These are phyloP conservation scores for Drosophila affinis DNA, from an alignment of 2,888 invertebrate genomes.

Conservation along the genomic window DNA sequence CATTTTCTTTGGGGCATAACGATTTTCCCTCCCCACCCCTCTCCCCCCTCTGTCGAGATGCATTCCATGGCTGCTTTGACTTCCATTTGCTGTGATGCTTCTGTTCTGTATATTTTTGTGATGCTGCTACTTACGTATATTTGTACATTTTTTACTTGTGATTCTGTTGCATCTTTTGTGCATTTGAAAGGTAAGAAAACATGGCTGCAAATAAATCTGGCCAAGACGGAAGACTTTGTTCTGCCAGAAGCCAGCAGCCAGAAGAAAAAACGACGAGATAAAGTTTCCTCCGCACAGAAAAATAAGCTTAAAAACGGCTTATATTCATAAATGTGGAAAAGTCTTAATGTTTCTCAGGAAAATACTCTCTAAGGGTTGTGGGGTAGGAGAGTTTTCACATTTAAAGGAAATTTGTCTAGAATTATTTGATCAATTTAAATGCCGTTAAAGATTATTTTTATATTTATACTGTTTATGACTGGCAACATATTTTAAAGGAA, in stretches of 20 bases:
- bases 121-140: background rate
- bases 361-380: background rate
- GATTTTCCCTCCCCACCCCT: slow-evolving; percentile 31
- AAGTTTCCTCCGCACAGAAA: slow-evolving; percentile 30
- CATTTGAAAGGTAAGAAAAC: slow-evolving; percentile 69
- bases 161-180: slow-evolving; percentile 48
- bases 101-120: background rate
- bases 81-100: background rate
- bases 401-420: background rate
- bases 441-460: no score
- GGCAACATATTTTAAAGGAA: no score
- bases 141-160: slow-evolving; percentile 18
- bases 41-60: background rate
- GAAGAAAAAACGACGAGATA: slow-evolving; percentile 22
- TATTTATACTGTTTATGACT: no score
- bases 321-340: background rate
- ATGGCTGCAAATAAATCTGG: slow-evolving; percentile 60
- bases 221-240: slow-evolving; percentile 2
- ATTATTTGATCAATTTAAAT: background rate
- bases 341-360: background rate
- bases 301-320: slow-evolving; percentile 35
- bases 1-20: slow-evolving; percentile 38
- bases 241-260: slow-evolving; percentile 17
- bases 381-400: background rate
- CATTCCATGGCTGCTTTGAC: slow-evolving; percentile 14